Conservation (phyloP, 2,113 vertebrate genomes). For the Catagonus wagneri region DNA sequence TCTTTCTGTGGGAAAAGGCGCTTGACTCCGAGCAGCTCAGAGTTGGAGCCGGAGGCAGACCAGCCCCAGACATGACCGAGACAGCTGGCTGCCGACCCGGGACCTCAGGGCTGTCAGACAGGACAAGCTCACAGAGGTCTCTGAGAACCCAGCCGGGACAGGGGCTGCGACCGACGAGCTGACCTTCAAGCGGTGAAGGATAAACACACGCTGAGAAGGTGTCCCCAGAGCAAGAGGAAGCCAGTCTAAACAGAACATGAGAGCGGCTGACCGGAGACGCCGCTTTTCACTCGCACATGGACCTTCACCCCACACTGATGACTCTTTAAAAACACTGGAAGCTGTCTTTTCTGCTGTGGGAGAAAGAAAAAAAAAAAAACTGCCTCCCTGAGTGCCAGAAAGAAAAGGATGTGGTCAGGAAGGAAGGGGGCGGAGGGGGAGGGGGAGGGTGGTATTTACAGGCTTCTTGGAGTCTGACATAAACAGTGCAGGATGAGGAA, state of each 20-base stretch:
- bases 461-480: slow-evolving; percentile 69
- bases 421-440: neutral
- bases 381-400: neutral
- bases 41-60: neutral
- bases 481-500: slow-evolving; percentile 65
- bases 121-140: neutral
- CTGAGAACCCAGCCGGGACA: neutral
- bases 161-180: neutral
- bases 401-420: slow-evolving; percentile 71
- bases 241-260: neutral
- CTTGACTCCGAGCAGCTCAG: neutral
- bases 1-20: fast-evolving
- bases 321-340: neutral
- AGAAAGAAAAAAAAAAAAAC: neutral
- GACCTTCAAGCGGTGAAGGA: neutral
- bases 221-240: neutral
- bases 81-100: neutral
- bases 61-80: neutral
- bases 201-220: fast-evolving
- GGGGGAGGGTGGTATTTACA: slow-evolving; percentile 37
- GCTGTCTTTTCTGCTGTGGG: neutral
- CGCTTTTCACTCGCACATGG: neutral
- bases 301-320: neutral
- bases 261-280: neutral
- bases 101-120: neutral